A percentile compares a stretch with the other conserved stretches of the same genome.
These are phyloP conservation scores for Sciurus carolinensis DNA, from an alignment of 2,797 vertebrate genomes.

Conservation along the genomic window DNA sequence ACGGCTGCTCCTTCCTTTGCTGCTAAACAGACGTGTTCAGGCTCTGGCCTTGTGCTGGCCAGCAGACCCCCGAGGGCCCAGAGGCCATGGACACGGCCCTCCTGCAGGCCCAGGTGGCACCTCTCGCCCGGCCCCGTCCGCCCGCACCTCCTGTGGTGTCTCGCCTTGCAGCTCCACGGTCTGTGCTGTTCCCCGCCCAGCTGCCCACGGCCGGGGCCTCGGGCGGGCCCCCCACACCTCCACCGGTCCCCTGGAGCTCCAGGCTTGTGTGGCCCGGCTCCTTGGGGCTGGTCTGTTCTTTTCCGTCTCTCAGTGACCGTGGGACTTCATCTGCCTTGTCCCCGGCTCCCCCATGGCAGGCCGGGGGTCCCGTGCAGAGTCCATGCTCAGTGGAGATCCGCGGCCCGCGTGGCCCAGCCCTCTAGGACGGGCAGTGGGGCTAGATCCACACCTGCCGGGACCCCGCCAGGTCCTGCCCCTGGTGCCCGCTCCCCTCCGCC, in stretches of 20 bases:
- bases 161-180: not conserved
- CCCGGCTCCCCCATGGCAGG: accelerated
- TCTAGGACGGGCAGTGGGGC: accelerated
- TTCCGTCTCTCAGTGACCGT: not conserved
- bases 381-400: not conserved
- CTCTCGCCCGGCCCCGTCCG: accelerated
- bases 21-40: not conserved
- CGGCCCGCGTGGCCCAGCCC: accelerated
- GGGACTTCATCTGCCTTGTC: not conserved
- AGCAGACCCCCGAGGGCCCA: not conserved
- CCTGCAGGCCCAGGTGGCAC: not conserved
- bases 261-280: not conserved
- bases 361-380: accelerated
- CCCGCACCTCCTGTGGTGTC: not conserved
- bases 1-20: accelerated
- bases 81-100: accelerated
- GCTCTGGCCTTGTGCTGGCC: accelerated
- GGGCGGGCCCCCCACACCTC: no score
- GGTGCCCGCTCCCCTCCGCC: no score
- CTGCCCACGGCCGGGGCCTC: not conserved
- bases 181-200: not conserved
- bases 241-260: not conserved
- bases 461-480: no score
- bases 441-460: not conserved
- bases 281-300: not conserved